Conservation (phyloP, 2,797 vertebrate species). For the Antennarius maculatus region DNA sequence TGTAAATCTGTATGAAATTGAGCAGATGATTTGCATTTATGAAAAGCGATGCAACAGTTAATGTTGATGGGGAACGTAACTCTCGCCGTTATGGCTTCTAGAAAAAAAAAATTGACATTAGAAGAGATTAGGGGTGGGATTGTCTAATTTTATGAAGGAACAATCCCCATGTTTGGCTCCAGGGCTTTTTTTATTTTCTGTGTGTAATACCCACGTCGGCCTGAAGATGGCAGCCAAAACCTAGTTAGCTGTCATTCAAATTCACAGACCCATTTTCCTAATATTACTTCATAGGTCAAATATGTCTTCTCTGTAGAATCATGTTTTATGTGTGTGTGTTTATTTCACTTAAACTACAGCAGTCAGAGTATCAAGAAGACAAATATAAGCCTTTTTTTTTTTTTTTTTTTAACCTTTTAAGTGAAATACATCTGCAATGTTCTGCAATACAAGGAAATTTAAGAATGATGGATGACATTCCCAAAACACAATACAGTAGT, state of each 20-base stretch:
- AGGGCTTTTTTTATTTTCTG: slow-evolving; percentile 67
- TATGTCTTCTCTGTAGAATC: slow-evolving; percentile 57
- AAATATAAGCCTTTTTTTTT: slow-evolving; percentile 57
- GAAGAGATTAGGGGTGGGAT: slow-evolving; percentile 73
- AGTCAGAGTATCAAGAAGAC: slow-evolving; percentile 57
- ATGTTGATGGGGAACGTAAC: slow-evolving; percentile 54
- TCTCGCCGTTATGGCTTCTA: slow-evolving; percentile 61
- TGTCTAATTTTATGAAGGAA: slow-evolving; percentile 77
- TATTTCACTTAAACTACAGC: slow-evolving; percentile 59
- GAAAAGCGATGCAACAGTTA: slow-evolving; percentile 58
- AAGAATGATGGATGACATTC: slow-evolving; percentile 64
- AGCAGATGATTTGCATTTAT: slow-evolving; percentile 54
- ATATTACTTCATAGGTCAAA: slow-evolving; percentile 79
- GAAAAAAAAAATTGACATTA: slow-evolving; percentile 73
- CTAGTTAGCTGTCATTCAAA: slow-evolving; percentile 64
- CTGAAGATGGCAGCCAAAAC: slow-evolving; percentile 88
- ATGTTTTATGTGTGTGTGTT: slow-evolving; percentile 63
- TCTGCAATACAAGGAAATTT: slow-evolving; percentile 52
- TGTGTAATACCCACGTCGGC: slow-evolving; percentile 50
- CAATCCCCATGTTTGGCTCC: slow-evolving; percentile 75
- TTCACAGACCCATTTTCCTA: slow-evolving; percentile 50
- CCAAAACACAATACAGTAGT: slow-evolving; percentile 48
- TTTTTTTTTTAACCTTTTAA: slow-evolving; percentile 48
- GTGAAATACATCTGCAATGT: slow-evolving; percentile 65
- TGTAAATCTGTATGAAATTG: slow-evolving; percentile 53